phyloP scores from a whole-genome alignment of 2,797 vertebrate genomes.

The Muscicapa comitata region DNA sequence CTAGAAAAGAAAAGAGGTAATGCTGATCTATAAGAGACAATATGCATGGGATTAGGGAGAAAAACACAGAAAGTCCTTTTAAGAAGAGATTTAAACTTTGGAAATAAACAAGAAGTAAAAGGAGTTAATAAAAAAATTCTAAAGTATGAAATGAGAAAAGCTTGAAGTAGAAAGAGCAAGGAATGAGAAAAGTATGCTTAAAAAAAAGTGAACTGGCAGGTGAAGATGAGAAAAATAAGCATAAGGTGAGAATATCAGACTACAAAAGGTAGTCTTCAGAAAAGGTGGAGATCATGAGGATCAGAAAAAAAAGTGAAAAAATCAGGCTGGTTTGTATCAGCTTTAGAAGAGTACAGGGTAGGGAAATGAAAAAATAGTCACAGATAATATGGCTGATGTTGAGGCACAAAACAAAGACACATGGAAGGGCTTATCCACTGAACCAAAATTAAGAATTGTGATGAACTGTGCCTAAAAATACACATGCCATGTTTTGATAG shows the following conservation, averaged over 20 bases:
- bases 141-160: neutral
- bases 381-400: neutral
- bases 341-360: neutral
- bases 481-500: neutral
- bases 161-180: neutral
- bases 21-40: neutral
- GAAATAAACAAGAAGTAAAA: slow-evolving; percentile 16
- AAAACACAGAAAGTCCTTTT: neutral
- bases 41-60: neutral
- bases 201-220: neutral
- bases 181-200: neutral
- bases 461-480: slow-evolving; percentile 11
- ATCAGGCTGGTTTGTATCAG: neutral
- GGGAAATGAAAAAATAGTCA: neutral
- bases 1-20: neutral
- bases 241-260: neutral
- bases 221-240: neutral
- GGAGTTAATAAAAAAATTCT: neutral
- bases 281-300: neutral
- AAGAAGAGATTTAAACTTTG: neutral
- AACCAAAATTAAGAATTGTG: neutral
- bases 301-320: neutral
- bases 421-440: neutral
- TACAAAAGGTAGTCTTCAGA: neutral
- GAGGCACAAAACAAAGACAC: neutral